Conservation (phyloP, 2,113 vertebrate genomes). For the Oreochromis tanganicae region DNA sequence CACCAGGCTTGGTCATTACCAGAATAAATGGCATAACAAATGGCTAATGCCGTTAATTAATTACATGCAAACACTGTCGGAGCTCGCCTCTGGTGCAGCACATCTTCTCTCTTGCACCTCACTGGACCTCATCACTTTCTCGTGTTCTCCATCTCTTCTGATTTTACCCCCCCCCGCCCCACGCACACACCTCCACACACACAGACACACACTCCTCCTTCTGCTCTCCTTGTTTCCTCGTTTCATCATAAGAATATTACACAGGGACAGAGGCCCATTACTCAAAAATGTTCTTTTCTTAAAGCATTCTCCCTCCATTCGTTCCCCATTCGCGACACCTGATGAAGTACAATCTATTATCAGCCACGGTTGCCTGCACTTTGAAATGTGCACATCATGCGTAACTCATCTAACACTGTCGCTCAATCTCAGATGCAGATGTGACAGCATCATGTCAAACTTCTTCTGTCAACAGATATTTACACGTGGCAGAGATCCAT, state of each 20-base stretch:
- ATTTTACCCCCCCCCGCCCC: not conserved
- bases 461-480: not conserved
- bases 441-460: not conserved
- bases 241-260: slow-evolving; percentile 54
- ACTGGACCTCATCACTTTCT: slow-evolving; percentile 21
- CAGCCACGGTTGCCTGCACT: slow-evolving; percentile 17
- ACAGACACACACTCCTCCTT: not conserved
- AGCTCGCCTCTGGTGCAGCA: not conserved
- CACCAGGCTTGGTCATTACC: slow-evolving; percentile 46
- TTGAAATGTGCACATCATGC: not conserved
- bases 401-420: not conserved
- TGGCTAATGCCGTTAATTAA: slow-evolving; percentile 61
- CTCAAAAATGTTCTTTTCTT: slow-evolving; percentile 6
- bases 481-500: not conserved
- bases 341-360: slow-evolving; percentile 15
- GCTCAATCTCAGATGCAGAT: not conserved
- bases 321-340: not conserved
- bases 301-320: not conserved
- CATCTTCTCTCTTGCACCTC: not conserved
- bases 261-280: slow-evolving; percentile 44
- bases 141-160: not conserved
- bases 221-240: slow-evolving; percentile 8
- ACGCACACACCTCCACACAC: not conserved
- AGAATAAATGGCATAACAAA: slow-evolving; percentile 65
- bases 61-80: slow-evolving; percentile 49